These are phyloP conservation scores for Dioctria rufipes DNA, from an alignment of 2,888 invertebrate species.

Conservation along the genomic window DNA sequence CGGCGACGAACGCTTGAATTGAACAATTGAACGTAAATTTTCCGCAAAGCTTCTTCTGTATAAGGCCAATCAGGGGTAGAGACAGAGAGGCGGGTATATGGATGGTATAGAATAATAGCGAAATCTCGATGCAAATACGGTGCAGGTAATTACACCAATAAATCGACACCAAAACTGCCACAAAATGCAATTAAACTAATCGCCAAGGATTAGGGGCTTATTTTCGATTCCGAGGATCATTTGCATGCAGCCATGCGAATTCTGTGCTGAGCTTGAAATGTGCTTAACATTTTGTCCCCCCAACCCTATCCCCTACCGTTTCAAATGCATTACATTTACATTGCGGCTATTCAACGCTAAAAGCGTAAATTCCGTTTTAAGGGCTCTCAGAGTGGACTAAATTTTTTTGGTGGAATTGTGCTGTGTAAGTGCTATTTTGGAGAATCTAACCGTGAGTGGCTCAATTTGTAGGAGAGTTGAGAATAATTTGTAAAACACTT, in stretches of 20 bases:
- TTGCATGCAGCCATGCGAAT: constrained; percentile 40
- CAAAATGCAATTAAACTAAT: constrained; percentile 71
- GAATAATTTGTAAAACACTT: too few species aligned
- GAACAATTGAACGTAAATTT: constrained; percentile 46
- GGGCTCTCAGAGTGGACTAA: constrained; percentile 11
- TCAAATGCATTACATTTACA: constrained; percentile 24
- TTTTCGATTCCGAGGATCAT: constrained; percentile 48
- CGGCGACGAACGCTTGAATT: constrained; percentile 27
- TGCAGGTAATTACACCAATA: constrained; percentile 60
- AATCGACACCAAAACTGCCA: constrained; percentile 63
- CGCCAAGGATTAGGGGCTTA: constrained; percentile 61
- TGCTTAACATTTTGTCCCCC: constrained; percentile 19
- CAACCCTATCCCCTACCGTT: too few species aligned
- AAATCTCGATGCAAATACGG: constrained; percentile 48
- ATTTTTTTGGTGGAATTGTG: constrained; percentile 23
- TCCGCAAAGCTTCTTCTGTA: constrained; percentile 21
- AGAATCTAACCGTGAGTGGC: neutral
- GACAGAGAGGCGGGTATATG: neutral
- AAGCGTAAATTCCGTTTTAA: constrained; percentile 46
- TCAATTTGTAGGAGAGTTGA: too few species aligned
- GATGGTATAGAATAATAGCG: neutral
- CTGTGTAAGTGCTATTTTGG: constrained; percentile 15
- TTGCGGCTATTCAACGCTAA: constrained; percentile 20
- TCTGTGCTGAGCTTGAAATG: constrained; percentile 44
- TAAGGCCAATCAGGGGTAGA: neutral